phyloP scores from a whole-genome alignment of 2,113 vertebrate species.

The Dasyurus viverrinus region DNA sequence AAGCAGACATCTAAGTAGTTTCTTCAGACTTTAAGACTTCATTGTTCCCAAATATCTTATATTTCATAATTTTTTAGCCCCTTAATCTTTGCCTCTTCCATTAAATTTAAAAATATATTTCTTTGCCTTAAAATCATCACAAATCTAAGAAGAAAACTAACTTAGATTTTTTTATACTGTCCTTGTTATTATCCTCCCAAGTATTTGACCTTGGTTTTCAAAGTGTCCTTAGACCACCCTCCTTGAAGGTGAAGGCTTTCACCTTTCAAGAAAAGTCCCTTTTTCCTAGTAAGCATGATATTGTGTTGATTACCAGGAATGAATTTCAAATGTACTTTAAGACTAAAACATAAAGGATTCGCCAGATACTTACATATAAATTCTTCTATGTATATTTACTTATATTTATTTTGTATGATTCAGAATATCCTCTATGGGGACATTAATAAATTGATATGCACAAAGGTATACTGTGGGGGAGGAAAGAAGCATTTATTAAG shows the following conservation, averaged over 20 bases:
- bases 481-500: neutral
- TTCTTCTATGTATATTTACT: neutral
- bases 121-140: neutral
- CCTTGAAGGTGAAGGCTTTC: neutral
- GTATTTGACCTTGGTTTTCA: neutral
- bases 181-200: slow-evolving; percentile 18
- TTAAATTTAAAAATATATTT: slow-evolving; percentile 45
- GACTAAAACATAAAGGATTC: slow-evolving; percentile 36
- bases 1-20: slow-evolving; percentile 35
- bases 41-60: slow-evolving; percentile 40
- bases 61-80: neutral
- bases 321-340: slow-evolving; percentile 21
- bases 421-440: neutral
- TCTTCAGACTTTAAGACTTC: slow-evolving; percentile 28
- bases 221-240: neutral
- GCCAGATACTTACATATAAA: neutral
- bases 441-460: neutral
- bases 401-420: neutral
- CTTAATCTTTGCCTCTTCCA: neutral
- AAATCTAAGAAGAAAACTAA: slow-evolving; percentile 52
- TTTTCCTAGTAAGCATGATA: neutral
- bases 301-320: neutral
- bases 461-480: neutral
- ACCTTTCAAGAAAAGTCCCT: slow-evolving; percentile 28
- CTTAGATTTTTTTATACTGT: neutral